Evolutionary conservation across 2,797 vertebrate genomes (phyloP), one percentile per base, ranked within the genome.

Genomic region (Microctenopoma lineatum): DNA sequence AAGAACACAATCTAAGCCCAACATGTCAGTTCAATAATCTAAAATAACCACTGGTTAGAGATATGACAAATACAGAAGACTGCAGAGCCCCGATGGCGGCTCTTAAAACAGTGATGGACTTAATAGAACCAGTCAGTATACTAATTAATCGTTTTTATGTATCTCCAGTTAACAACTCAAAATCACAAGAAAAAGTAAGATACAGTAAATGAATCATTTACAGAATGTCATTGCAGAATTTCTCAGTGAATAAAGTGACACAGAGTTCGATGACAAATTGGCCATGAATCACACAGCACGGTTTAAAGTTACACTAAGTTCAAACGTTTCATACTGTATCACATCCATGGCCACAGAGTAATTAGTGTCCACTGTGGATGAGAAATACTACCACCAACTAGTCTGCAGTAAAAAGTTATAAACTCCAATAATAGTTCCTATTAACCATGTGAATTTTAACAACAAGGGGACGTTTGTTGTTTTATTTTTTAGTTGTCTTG

Each of bases 11-110:
- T 54, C 45, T 12, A 76, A 73, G 62, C 32, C 29, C 4, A 38
- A 50, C 2, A 12, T 69, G 70, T 61, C 42, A 48, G 18, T 72
- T 80, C 41, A 57, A 54, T 72, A 66, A 70, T 80, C 68, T 65
- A 62, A 38, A 75, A 68, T 56, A 4, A 5, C 21, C 46, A 29
- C 56, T 5, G 11, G 56, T 78, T 75, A 67, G 0, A 21, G 71
- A 70, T 3, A 70, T 75, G 75, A 84, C 67, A 81, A 83, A 83
- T 54, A 77, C 73, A 80, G 81, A 70, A 74, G 71, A 81, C 59
- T 55, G 70, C 50, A 56, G 74, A 75, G 59, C 7, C 13, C 3
- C 4, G 18, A 63, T 38, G 36, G 56, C 54, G 56, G 63, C 39
- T 59, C 47, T 29, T 62, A 54, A 77, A 73, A 72, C 62, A 52